Evolutionary conservation across 2,113 vertebrate species (phyloP).

Genomic region (Pseudopodoces humilis): DNA sequence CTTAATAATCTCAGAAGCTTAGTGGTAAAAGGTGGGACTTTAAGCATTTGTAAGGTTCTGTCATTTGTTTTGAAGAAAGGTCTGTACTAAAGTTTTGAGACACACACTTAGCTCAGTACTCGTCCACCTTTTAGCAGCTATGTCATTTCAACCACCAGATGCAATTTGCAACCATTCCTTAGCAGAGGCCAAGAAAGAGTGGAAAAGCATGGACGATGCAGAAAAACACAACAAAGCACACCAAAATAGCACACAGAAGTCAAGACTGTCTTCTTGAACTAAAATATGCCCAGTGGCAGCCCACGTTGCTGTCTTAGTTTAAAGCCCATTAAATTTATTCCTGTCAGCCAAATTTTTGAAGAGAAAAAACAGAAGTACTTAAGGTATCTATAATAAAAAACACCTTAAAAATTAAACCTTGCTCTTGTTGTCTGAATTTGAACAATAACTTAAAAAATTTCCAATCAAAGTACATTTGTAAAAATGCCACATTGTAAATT

Average conservation of each 20-base stretch:
- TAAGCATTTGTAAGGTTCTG: not conserved
- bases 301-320: not conserved
- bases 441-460: not conserved
- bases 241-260: not conserved
- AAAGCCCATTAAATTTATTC: not conserved
- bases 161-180: not conserved
- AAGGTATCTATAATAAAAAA: not conserved
- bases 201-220: not conserved
- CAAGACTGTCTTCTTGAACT: not conserved
- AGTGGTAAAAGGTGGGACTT: not conserved
- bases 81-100: not conserved
- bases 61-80: not conserved
- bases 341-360: not conserved
- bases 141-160: not conserved
- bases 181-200: not conserved
- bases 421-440: not conserved
- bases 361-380: not conserved
- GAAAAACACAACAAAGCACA: not conserved
- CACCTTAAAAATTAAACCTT: constrained; percentile 1
- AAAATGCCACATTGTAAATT: not conserved
- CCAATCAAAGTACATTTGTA: not conserved
- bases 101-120: not conserved
- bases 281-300: not conserved
- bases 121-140: not conserved
- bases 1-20: not conserved